Evolutionary conservation across 2,797 vertebrate genomes (phyloP).

Genomic region (Cirrhinus molitorella): DNA sequence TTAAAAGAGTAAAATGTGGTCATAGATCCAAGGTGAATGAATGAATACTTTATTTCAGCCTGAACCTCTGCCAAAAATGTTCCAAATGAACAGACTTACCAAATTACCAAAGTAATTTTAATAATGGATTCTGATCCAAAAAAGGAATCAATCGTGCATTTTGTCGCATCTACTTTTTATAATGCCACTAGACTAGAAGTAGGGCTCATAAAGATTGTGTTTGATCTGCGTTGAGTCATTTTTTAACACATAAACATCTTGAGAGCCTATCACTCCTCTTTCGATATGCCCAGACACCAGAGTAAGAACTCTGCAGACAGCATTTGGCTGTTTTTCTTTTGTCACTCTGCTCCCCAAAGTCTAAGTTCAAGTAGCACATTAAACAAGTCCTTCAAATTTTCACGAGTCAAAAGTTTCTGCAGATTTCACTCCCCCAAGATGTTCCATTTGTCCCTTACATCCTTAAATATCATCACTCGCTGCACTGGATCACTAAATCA

Average conservation of each 20-base stretch:
- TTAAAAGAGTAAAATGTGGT: conserved; percentile 8
- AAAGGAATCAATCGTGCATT: conserved; percentile 14
- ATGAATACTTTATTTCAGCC: conserved; percentile 15
- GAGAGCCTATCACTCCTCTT: conserved; percentile 33
- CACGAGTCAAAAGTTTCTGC: conserved; percentile 69
- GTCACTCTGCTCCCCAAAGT: conserved; percentile 9
- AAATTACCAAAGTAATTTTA: conserved; percentile 39
- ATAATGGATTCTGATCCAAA: conserved; percentile 42
- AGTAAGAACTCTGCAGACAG: conserved; percentile 24
- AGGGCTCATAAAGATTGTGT: conserved; percentile 28
- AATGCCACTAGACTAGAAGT: neutral
- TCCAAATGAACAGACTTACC: conserved; percentile 30
- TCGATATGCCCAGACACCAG: conserved; percentile 38
- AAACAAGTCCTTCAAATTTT: conserved; percentile 74
- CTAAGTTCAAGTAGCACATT: conserved; percentile 70
- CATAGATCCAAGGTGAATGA: conserved; percentile 33
- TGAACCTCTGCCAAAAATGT: conserved; percentile 30
- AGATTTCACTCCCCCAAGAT: conserved; percentile 59
- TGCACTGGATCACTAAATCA: conserved; percentile 46
- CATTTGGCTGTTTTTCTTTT: conserved; percentile 22
- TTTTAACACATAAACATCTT: conserved; percentile 38
- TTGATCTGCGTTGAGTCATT: conserved; percentile 17
- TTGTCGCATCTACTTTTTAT: conserved; percentile 24
- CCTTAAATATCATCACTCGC: conserved; percentile 62
- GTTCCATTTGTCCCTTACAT: conserved; percentile 66